Base-by-base conservation (phyloP, 2,797 vertebrate genomes). In the Arvicola amphibius region DNA sequence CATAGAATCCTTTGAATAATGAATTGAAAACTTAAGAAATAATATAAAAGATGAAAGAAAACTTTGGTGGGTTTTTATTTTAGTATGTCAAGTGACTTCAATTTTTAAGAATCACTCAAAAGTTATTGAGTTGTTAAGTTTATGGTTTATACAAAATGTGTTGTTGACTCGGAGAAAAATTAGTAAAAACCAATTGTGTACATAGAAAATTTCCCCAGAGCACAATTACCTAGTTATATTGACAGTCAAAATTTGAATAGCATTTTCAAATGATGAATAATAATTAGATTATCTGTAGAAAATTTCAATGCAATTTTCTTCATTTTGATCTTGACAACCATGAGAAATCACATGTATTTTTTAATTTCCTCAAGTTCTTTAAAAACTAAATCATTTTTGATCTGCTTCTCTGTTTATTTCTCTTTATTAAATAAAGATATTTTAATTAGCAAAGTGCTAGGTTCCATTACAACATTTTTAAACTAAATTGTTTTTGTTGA, bases 321-420 rank as follows among this genome's bases (percentile, higher is more conserved):
- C 40, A 85, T 95, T 96, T 94, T 84, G 86, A 51, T 91, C 93
- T 92, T 96, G 96, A 94, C 56, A 96, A 85, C 32, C 6, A 4
- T 94, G 91, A 94, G 61, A 94, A 94, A 90, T 93, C 61, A 79
- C 43, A 94, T 69, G 23, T 89, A 13, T 23, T 94, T 74, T 73
- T 37, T 91, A 56, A 90, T 88, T 91, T 97, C 34, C 85, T 67
- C 27, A 32, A 91, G 48, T 79, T 83, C 56, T 87, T 95, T 92
- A 94, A 93, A 96, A 97, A 87, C 13, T 59, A 96, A 94, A 67
- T 69, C 6, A 21, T 32, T 37, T 56, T 87, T 37, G 5, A 12
- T 29, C 19, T 71, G 56, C 34, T 21, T 76, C 25, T 16, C 27
- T 56, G 59, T 61, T 74, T 88, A 43, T 43, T 88, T 43, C 11